Percentiles rank a stretch among this genome's conserved stretches.
Conservation (phyloP, 2,113 vertebrate species). For the Willisornis vidua region DNA sequence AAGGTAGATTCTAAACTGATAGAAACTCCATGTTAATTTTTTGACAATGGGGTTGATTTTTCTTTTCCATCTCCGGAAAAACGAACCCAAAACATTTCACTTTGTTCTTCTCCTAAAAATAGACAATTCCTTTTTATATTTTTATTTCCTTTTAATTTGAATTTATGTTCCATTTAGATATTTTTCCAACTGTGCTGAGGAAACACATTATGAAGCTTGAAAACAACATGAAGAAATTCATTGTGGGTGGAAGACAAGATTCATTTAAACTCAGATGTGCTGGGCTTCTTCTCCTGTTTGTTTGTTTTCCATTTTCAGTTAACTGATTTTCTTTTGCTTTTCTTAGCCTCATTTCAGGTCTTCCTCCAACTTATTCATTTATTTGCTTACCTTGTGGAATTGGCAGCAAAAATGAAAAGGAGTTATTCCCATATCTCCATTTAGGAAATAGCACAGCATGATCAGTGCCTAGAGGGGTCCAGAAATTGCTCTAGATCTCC, state of each 20-base stretch:
- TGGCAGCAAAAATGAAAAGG: background rate
- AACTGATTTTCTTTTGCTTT: background rate
- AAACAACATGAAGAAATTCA: constrained; percentile 9
- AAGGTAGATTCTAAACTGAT: background rate
- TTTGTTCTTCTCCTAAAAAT: background rate
- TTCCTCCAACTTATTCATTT: background rate
- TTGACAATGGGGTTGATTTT: background rate
- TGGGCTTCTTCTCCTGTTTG: background rate
- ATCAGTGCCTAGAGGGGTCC: background rate
- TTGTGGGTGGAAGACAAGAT: background rate
- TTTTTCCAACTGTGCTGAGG: background rate
- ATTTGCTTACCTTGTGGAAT: constrained; percentile 19
- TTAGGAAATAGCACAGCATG: background rate
- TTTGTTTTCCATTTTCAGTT: constrained; percentile 51
- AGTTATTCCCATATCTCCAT: background rate
- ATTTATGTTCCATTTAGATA: background rate
- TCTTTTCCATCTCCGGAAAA: background rate
- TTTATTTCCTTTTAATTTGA: constrained; percentile 8
- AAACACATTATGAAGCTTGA: constrained; percentile 7
- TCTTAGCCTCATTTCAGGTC: background rate
- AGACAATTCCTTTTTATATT: background rate
- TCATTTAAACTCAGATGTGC: background rate
- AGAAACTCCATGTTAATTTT: background rate
- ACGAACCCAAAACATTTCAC: background rate
- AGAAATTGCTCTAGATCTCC: background rate